phyloP scores from a whole-genome alignment of 2,113 vertebrate species.

The Xenopus borealis region DNA sequence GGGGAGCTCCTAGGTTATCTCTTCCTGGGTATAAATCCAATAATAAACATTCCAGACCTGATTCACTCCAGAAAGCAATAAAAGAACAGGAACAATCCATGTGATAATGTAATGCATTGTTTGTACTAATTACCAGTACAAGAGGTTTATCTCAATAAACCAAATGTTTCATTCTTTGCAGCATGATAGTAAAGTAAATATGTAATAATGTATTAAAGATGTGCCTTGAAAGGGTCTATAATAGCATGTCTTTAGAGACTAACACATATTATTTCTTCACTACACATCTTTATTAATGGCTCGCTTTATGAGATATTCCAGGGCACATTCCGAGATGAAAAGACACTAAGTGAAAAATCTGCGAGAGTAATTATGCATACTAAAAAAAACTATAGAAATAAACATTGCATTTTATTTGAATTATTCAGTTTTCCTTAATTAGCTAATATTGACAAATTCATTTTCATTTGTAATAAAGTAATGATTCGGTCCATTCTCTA shows the following conservation, averaged over 20 bases:
- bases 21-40: slow-evolving; percentile 33
- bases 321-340: too few relatives aligned
- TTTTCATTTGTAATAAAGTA: too few relatives aligned
- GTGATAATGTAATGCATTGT: neutral
- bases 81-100: neutral
- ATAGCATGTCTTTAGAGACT: slow-evolving; percentile 6
- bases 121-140: slow-evolving; percentile 24
- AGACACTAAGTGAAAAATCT: too few relatives aligned
- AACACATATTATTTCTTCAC: neutral
- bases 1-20: slow-evolving; percentile 41
- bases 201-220: slow-evolving; percentile 25
- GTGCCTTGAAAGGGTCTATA: slow-evolving; percentile 7
- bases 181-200: slow-evolving; percentile 28
- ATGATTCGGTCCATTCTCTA: too few relatives aligned
- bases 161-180: slow-evolving; percentile 33
- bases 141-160: slow-evolving; percentile 26
- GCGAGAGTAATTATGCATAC: too few relatives aligned
- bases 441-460: too few relatives aligned
- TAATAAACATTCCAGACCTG: slow-evolving; percentile 27
- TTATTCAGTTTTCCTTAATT: too few relatives aligned
- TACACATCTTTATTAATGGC: neutral
- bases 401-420: too few relatives aligned
- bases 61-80: slow-evolving; percentile 7
- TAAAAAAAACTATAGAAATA: too few relatives aligned
- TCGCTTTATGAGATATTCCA: neutral